These are phyloP conservation scores for Stenchaetothrips biformis DNA, from an alignment of 2,888 invertebrate genomes.

Conservation along the genomic window DNA sequence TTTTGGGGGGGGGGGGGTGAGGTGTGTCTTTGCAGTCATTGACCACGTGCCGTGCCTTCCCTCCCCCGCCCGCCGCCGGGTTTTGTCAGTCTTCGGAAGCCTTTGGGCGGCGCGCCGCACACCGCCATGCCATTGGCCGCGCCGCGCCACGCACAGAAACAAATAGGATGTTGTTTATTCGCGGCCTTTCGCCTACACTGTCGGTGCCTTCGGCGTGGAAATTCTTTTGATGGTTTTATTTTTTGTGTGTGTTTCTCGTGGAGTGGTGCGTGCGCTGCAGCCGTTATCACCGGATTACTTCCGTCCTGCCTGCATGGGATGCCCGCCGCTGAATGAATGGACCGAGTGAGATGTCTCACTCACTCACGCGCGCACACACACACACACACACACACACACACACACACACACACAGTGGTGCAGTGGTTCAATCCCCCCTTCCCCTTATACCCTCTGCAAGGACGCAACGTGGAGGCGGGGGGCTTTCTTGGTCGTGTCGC, in stretches of 20 bases:
- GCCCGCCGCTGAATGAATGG: neutral
- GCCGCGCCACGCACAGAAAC: neutral
- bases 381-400: no score
- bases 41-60: neutral
- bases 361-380: no score
- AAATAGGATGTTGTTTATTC: no score
- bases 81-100: slow-evolving; percentile 17
- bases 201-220: no score
- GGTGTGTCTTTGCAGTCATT: neutral
- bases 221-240: neutral
- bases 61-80: neutral
- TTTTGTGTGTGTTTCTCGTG: neutral
- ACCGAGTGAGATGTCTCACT: no score
- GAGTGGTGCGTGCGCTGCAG: neutral
- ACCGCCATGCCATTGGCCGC: neutral
- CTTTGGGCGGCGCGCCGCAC: neutral
- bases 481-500: no score
- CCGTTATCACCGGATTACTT: neutral
- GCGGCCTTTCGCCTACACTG: no score
- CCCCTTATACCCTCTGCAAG: no score
- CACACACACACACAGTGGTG: no score
- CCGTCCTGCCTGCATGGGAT: neutral
- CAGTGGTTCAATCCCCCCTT: no score
- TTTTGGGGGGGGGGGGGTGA: neutral
- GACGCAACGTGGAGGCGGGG: no score